Conservation (phyloP, 2,797 vertebrate species). For the Eleutherodactylus coqui region DNA sequence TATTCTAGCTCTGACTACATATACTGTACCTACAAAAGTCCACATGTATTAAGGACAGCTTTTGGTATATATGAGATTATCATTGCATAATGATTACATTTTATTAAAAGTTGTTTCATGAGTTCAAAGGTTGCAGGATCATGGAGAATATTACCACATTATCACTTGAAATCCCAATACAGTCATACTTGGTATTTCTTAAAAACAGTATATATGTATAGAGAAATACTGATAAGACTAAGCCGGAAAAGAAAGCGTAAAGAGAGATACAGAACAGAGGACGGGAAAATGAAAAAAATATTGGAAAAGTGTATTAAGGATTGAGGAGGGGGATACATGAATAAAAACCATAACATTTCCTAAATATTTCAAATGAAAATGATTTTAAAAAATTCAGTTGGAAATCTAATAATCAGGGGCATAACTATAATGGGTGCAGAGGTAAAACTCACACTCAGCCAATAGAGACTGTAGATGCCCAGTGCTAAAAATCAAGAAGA, state of each 20-base stretch:
- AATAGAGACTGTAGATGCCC: too few relatives aligned
- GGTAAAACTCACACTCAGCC: too few relatives aligned
- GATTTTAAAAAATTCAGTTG: too few relatives aligned
- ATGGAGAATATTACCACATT: not conserved
- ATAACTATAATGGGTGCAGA: too few relatives aligned
- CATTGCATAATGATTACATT: not conserved
- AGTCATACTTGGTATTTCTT: not conserved
- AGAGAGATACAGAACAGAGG: not conserved
- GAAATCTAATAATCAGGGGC: too few relatives aligned
- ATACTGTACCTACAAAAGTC: not conserved
- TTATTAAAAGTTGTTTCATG: not conserved
- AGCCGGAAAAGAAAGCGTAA: not conserved
- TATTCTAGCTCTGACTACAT: slow-evolving; percentile 8
- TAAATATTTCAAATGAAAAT: too few relatives aligned
- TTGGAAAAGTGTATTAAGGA: not conserved
- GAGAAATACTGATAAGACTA: not conserved
- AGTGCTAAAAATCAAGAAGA: too few relatives aligned
- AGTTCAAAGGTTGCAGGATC: not conserved
- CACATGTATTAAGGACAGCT: not conserved
- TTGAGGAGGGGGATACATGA: too few relatives aligned
- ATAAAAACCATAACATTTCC: too few relatives aligned
- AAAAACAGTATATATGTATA: not conserved
- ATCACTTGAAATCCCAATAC: not conserved
- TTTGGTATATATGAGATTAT: not conserved
- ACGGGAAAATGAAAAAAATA: not conserved